phyloP scores from a whole-genome alignment of 2,888 invertebrate genomes.

The Gibbula magus region DNA sequence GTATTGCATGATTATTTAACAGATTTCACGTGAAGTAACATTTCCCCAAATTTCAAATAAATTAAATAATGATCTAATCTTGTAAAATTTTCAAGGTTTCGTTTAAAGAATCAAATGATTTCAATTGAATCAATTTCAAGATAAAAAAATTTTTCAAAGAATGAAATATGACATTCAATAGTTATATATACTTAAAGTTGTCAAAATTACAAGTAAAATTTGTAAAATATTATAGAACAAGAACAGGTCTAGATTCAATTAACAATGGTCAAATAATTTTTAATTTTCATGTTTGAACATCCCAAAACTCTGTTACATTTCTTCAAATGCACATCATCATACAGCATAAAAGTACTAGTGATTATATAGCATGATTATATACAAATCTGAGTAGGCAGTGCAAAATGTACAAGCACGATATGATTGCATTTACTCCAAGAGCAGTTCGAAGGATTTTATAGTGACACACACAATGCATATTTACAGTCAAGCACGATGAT shows the following conservation, averaged over 20 bases:
- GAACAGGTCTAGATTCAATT: too few species aligned
- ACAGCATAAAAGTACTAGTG: neutral
- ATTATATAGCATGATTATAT: neutral
- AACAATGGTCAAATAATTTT: too few species aligned
- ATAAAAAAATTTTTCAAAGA: too few species aligned
- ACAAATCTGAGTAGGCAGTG: neutral
- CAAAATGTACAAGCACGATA: neutral
- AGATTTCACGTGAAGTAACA: too few species aligned
- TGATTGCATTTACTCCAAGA: neutral
- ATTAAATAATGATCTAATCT: too few species aligned
- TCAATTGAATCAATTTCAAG: too few species aligned
- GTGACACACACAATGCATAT: neutral
- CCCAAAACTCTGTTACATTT: neutral
- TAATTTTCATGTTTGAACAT: neutral
- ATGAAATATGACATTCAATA: too few species aligned
- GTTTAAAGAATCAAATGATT: too few species aligned
- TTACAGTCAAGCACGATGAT: neutral
- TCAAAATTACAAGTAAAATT: neutral
- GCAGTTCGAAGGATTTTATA: neutral
- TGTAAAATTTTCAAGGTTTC: too few species aligned
- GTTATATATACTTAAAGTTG: too few species aligned
- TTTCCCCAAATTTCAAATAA: too few species aligned
- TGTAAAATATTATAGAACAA: neutral
- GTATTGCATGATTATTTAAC: too few species aligned
- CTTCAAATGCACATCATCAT: neutral